These are phyloP conservation scores for Trialeurodes vaporariorum DNA, from an alignment of 1,140 invertebrate genomes.

Conservation along the genomic window DNA sequence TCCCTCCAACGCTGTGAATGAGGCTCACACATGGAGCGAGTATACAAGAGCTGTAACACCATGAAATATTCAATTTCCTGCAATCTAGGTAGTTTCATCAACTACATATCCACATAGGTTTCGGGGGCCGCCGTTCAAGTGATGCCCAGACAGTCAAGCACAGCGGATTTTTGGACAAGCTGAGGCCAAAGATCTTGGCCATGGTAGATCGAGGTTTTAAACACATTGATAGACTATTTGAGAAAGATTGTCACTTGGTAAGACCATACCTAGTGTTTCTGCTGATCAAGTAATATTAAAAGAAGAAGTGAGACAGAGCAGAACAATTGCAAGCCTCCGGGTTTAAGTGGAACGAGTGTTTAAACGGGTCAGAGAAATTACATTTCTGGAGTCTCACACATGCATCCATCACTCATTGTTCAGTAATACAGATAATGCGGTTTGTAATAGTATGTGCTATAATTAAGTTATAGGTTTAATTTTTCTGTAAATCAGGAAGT, in stretches of 20 bases:
- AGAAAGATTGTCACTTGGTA: constrained; percentile 28
- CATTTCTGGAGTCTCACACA: constrained; percentile 32
- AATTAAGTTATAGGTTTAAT: constrained; percentile 28
- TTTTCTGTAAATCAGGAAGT: no score
- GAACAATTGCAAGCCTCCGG: constrained; percentile 33
- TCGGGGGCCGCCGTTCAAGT: constrained; percentile 30
- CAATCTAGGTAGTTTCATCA: constrained; percentile 35
- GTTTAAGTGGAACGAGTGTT: constrained; percentile 35
- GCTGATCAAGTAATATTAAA: constrained; percentile 22
- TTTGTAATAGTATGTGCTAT: constrained; percentile 27
- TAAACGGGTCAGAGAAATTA: constrained; percentile 31
- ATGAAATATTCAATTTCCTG: constrained; percentile 34
- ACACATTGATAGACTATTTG: constrained; percentile 24
- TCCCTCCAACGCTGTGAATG: no score
- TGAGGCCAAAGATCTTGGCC: constrained; percentile 22
- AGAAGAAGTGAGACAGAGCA: constrained; percentile 30
- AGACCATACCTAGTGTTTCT: constrained; percentile 33
- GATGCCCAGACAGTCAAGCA: constrained; percentile 32
- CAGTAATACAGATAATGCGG: constrained; percentile 26
- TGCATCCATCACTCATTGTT: constrained; percentile 26
- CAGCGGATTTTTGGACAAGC: constrained; percentile 26
- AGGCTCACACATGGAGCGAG: no score
- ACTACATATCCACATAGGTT: constrained; percentile 34
- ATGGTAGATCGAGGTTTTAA: constrained; percentile 36
- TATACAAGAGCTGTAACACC: no score